A percentile compares a stretch with the other conserved stretches of the same genome.
These are phyloP conservation scores for Zygothrica quintamaculata DNA, from an alignment of 2,888 invertebrate genomes.

Conservation along the genomic window DNA sequence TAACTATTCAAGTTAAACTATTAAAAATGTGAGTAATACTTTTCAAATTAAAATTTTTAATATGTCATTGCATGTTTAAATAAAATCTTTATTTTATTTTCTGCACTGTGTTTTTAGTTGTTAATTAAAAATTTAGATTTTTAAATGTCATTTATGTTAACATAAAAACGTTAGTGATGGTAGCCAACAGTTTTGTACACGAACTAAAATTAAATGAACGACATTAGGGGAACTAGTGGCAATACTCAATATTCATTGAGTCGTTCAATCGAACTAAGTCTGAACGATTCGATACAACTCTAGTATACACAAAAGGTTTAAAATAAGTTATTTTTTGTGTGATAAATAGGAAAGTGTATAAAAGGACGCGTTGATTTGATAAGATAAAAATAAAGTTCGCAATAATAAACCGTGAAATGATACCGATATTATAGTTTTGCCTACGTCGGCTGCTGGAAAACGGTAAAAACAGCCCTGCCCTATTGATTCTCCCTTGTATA, in stretches of 20 bases:
- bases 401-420: constrained; percentile 49
- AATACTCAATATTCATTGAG: constrained; percentile 1
- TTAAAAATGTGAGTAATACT: no score
- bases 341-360: constrained; percentile 53
- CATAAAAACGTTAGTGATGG: no score
- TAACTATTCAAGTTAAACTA: no score
- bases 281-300: constrained; percentile 54
- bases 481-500: constrained; percentile 65
- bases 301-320: constrained; percentile 77
- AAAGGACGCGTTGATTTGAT: constrained; percentile 42
- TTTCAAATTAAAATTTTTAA: no score
- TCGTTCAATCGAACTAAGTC: constrained; percentile 44
- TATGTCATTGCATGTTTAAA: no score
- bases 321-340: constrained; percentile 69
- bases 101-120: no score
- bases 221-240: no score
- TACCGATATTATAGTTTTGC: constrained; percentile 61
- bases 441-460: constrained; percentile 67
- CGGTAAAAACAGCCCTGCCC: constrained; percentile 73
- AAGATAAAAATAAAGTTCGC: constrained; percentile 41
- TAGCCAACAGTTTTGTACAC: no score
- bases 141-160: no score
- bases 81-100: no score
- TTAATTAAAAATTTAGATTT: no score
- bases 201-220: no score